A percentile compares a stretch with the other conserved stretches of the same genome.
Evolutionary conservation across 2,113 vertebrate species (phyloP).

Genomic region (Hoplias malabaricus): DNA sequence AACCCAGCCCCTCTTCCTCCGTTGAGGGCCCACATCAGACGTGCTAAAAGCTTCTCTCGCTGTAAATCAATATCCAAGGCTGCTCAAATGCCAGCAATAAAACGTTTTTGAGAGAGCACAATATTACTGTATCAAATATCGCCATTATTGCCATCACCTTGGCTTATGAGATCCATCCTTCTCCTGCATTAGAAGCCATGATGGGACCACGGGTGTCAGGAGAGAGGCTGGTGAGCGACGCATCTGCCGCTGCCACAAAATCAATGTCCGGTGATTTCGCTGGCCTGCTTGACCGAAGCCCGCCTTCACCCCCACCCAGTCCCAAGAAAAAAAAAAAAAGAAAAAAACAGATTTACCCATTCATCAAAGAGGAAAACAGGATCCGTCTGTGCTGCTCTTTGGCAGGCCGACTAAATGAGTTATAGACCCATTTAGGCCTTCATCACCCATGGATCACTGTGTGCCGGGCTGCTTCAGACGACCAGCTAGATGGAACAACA

Average conservation of each 20-base stretch:
- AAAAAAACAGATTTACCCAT: slow-evolving; percentile 41
- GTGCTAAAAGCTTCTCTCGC: slow-evolving; percentile 17
- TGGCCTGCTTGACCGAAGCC: slow-evolving; percentile 20
- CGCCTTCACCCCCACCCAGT: slow-evolving; percentile 3
- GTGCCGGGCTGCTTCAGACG: background rate
- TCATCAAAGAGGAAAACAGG: slow-evolving; percentile 39
- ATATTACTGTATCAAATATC: slow-evolving; percentile 40
- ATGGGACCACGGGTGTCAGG: slow-evolving; percentile 26
- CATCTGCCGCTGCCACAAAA: slow-evolving; percentile 12
- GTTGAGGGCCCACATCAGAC: slow-evolving; percentile 22
- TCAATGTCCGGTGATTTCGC: slow-evolving; percentile 38
- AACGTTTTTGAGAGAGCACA: slow-evolving; percentile 33
- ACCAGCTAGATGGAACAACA: slow-evolving; percentile 17
- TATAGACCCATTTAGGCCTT: slow-evolving; percentile 71
- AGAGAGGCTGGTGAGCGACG: background rate
- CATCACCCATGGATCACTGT: slow-evolving; percentile 55
- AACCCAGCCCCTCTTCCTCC: background rate
- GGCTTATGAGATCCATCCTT: slow-evolving; percentile 31
- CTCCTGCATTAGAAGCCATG: slow-evolving; percentile 27
- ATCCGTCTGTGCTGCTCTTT: slow-evolving; percentile 45
- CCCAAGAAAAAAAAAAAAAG: slow-evolving; percentile 43
- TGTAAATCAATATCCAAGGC: slow-evolving; percentile 35
- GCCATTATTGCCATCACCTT: slow-evolving; percentile 36
- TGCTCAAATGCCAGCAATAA: slow-evolving; percentile 28
- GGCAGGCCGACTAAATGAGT: slow-evolving; percentile 67